These are phyloP conservation scores for Lamellibrachia satsuma DNA, from an alignment of 2,888 invertebrate genomes.

Conservation along the genomic window DNA sequence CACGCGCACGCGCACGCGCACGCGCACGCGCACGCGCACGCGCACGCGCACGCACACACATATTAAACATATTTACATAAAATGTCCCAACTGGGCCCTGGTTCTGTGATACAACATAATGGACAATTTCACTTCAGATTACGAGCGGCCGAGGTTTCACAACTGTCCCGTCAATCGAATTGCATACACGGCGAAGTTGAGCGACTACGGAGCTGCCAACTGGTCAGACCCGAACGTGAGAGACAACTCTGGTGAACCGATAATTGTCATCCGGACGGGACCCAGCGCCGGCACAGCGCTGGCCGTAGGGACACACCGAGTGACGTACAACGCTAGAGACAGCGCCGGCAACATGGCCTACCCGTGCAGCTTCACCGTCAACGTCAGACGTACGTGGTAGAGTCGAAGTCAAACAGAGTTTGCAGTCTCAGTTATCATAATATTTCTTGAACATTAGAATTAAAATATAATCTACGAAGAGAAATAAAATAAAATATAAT, in stretches of 20 bases:
- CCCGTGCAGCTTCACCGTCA: neutral
- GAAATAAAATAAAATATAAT: too few species aligned
- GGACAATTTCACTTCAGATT: neutral
- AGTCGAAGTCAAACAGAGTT: too few species aligned
- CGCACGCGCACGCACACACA: neutral
- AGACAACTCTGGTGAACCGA: neutral
- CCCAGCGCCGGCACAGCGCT: neutral
- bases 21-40: too few species aligned
- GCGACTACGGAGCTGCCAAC: neutral
- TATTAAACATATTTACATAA: too few species aligned
- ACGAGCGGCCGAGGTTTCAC: neutral
- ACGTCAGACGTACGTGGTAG: too few species aligned
- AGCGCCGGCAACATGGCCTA: conserved; percentile 21
- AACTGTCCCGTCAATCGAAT: neutral
- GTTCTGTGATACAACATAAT: neutral
- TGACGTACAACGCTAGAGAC: neutral
- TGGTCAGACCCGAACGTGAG: neutral
- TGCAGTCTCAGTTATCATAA: too few species aligned
- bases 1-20: neutral
- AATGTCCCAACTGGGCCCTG: too few species aligned
- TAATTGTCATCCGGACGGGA: neutral
- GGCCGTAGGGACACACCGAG: neutral
- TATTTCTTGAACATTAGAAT: too few species aligned
- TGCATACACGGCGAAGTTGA: neutral
- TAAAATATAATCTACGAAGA: too few species aligned